Evolutionary conservation across 2,888 invertebrate genomes (phyloP), one percentile per base, ranked within the genome.

Genomic region (Chymomyza amoena): DNA sequence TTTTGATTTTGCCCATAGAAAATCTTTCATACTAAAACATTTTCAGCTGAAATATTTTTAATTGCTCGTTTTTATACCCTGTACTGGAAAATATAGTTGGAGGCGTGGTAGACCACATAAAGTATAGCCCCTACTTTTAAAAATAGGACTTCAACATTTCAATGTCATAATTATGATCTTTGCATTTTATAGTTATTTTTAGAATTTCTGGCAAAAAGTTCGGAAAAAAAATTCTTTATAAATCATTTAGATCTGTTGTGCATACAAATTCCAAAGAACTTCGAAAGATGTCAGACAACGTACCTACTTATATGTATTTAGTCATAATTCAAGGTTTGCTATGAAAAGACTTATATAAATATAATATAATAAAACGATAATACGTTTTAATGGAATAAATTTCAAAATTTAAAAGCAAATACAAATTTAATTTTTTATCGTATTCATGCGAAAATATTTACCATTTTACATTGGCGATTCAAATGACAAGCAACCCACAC

Each of bases 241-340:
- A 88, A 81, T 87, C 76, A 18, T 65, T 70, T 76, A 66, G 79
- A 76, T 74, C 65, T 72, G 73, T 56, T 79, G 20, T n/a, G 66
- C 66, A 75, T 72, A 70, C 45, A 64, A 80, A 76, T 88, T 84
- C 84, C 84, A 78, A 71, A 78, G 84, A 84, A 84, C 81, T 84
- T 78, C 76, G 80, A 73, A 83, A 75, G 78, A 72, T 61, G 68
- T 72, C 68, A 66, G 68, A 60, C 36, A 54, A 54, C 64, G 75
- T 76, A 71, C 85, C 83, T 85, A 74, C n/a, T n/a, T n/a, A n/a
- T n/a, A n/a, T n/a, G n/a, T 75, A 82, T 83, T 85, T 39, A 4
- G 39, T 45, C 13, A 13, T 13, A 45, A 45, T 45, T 45, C 39
- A 45, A 45, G 39, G 10, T 13, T 45, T 10, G 2, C 13, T 13